These are phyloP conservation scores for Stegastes partitus DNA, from an alignment of 2,113 vertebrate species.

Conservation along the genomic window DNA sequence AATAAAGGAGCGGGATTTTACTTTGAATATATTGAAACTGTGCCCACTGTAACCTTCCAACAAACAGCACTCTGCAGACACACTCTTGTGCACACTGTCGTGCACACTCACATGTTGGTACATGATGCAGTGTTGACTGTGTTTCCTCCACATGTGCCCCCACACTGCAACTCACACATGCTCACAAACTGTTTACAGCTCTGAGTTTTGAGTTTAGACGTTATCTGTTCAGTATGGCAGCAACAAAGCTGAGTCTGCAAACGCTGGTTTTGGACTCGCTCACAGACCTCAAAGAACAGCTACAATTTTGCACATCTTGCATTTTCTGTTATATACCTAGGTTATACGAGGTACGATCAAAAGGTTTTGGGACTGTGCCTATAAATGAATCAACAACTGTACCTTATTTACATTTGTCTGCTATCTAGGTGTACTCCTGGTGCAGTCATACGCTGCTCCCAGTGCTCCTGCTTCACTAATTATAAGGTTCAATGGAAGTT, in stretches of 20 bases:
- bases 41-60: not conserved
- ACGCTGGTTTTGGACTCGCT: not conserved
- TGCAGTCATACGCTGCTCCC: too few relatives aligned
- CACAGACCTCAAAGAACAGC: constrained; percentile 8
- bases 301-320: constrained; percentile 39
- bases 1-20: constrained; percentile 21
- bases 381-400: too few relatives aligned
- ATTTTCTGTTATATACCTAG: constrained; percentile 3
- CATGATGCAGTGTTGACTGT: not conserved
- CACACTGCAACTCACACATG: not conserved
- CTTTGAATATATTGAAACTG: not conserved
- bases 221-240: not conserved
- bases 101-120: constrained; percentile 10
- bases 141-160: not conserved
- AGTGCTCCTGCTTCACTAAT: too few relatives aligned
- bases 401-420: too few relatives aligned
- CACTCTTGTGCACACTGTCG: not conserved
- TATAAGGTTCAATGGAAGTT: too few relatives aligned
- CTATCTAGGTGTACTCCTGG: too few relatives aligned
- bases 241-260: not conserved
- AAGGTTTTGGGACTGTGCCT: not conserved
- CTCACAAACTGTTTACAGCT: not conserved
- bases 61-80: not conserved
- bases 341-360: not conserved
- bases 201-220: not conserved